Base-by-base conservation (phyloP, 2,797 vertebrate genomes). In the Sitta carolinensis region DNA sequence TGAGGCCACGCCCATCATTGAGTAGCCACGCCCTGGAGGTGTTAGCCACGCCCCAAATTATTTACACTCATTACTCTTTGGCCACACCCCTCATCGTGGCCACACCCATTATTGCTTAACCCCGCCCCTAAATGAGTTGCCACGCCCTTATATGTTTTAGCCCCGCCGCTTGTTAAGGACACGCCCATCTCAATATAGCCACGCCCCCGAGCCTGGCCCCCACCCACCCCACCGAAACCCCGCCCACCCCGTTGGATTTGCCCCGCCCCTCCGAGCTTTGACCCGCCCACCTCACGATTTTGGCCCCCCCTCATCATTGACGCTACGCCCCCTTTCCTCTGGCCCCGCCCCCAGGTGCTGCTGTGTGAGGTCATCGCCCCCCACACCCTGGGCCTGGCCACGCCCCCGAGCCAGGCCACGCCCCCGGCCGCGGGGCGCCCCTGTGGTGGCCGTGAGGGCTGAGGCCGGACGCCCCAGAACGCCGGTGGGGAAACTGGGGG, bases 21-120 rank as follows among this genome's bases (percentile, higher is more conserved):
- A 7, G 25, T 27, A 16, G 7, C 48, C 48, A 25, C 48, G 20
- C 48, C 25, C 48, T 18, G 21, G 10, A 25, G 3, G 15, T 2
- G 1, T 58, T 58, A 36, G 55, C 63, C 15, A 3, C 4, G 3
- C 57, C 38, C 26, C 19, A 20, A 40, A 19, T 27, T 3, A 27
- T 2, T 38, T 36, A 36, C 36, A 8, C 36, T 36, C 36, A 36
- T 36, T 36, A 36, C 8, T 36, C 8, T 36, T 42, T 30, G 1
- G 4, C 6, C 26, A 2, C 34, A 4, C 59, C 47, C 64, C 7
- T 25, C 17, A 3, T 58, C 4, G 2, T 34, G 15, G n/a, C n/a
- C 23, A 36, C 55, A 11, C n/a, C n/a, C 54, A 23, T 10, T 7
- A 2, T 23, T 26, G 21, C 22, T 12, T 50, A 27, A 8, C 25